Conservation (phyloP, 2,113 vertebrate genomes). For the Pitta sordida region DNA sequence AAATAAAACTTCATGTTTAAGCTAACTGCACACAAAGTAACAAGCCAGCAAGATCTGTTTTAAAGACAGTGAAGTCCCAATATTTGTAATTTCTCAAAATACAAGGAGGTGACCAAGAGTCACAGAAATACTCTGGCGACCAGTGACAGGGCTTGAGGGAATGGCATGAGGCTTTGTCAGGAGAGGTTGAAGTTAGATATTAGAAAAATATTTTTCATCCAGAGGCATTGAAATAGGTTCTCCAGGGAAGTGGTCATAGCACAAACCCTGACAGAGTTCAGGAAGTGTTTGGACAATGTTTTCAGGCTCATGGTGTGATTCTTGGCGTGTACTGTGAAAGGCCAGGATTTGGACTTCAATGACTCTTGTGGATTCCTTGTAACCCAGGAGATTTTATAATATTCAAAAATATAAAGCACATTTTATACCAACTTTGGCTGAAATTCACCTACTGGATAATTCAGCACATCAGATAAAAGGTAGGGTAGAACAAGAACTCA, state of each 20-base stretch:
- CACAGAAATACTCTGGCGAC: too few relatives aligned
- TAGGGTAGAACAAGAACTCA: neutral
- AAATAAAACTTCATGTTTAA: neutral
- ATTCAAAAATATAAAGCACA: neutral
- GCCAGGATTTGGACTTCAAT: neutral
- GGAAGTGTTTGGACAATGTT: too few relatives aligned
- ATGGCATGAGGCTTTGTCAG: too few relatives aligned
- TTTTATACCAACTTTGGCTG: neutral
- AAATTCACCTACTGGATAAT: neutral
- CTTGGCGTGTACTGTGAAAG: neutral
- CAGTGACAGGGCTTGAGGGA: too few relatives aligned
- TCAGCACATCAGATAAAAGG: neutral
- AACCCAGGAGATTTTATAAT: neutral
- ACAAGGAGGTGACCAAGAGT: neutral
- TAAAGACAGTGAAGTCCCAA: neutral
- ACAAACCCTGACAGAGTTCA: too few relatives aligned
- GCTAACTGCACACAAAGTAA: neutral
- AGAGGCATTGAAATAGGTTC: too few relatives aligned
- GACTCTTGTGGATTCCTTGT: neutral
- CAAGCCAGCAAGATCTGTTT: neutral
- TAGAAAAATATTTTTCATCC: too few relatives aligned
- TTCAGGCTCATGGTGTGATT: neutral
- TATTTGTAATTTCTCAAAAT: accelerated
- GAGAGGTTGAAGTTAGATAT: too few relatives aligned
- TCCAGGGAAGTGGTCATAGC: too few relatives aligned